phyloP scores from a whole-genome alignment of 2,888 invertebrate genomes.

The Standfussiana lucernea region DNA sequence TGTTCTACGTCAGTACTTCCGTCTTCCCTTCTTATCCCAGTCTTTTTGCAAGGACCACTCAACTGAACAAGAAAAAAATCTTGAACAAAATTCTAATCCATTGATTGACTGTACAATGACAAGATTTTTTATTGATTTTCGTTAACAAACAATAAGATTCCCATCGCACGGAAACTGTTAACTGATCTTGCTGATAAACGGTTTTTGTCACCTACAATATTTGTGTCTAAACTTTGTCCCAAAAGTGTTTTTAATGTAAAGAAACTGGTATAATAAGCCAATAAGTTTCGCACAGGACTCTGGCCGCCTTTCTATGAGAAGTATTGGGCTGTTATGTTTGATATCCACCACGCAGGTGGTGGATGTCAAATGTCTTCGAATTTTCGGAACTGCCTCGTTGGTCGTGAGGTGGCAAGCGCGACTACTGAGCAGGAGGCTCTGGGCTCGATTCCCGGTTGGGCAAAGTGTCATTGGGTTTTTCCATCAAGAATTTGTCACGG shows the following conservation, averaged over 20 bases:
- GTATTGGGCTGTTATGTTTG: background rate
- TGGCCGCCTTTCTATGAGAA: background rate
- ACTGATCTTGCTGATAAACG: slow-evolving; percentile 53
- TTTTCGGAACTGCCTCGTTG: background rate
- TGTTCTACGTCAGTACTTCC: background rate
- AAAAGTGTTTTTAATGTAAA: too few relatives aligned
- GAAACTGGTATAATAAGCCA: background rate
- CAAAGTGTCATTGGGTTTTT: background rate
- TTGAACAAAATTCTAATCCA: slow-evolving; percentile 1
- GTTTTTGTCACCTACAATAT: slow-evolving; percentile 18
- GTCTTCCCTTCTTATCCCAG: background rate
- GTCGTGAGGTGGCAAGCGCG: too few relatives aligned
- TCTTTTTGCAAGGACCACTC: background rate
- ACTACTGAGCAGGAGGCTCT: too few relatives aligned
- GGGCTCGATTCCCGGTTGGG: background rate
- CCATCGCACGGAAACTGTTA: slow-evolving; percentile 48
- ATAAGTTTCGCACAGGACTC: background rate
- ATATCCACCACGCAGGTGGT: background rate
- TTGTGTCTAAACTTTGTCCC: background rate
- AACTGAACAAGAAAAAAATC: background rate
- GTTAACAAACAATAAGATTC: slow-evolving; percentile 44
- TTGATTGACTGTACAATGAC: slow-evolving; percentile 54
- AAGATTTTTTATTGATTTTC: slow-evolving; percentile 28
- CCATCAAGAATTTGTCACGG: background rate
- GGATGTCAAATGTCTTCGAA: background rate